Base-by-base conservation (phyloP, 2,113 vertebrate species). In the Sinocyclocheilus maitianheensis region DNA sequence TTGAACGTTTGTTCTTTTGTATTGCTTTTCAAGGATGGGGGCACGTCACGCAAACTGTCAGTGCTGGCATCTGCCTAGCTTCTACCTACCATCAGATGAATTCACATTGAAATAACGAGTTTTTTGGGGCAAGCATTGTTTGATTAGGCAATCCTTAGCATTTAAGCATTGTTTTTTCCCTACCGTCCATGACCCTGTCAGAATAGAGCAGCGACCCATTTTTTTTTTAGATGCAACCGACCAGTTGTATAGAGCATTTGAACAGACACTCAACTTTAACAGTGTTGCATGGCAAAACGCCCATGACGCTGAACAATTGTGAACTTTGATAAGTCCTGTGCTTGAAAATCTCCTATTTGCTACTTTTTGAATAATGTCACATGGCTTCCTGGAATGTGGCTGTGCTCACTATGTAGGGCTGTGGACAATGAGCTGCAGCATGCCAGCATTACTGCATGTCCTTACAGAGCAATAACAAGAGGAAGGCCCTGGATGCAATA, bases 361-460 rank as follows among this genome's bases (percentile, higher is more conserved):
- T 82, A 82, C 80, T 77, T 40, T 86, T 34, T 82, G 85, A 60
- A 86, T 51, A 75, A 24, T 60, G 69, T 86, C 85, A 86, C 85
- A 86, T 86, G 85, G 58, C 79, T 34, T 58, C 46, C 69, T 51
- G 85, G 85, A 76, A 86, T 82, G 85, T 37, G 71, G 69, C 24
- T 84, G 69, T 30, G 80, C 67, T 63, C n/a, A n/a, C n/a, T n/a
- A 40, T 71, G 46, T 2, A 53, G 24, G 34, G 46, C 55, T 30
- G 65, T 11, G 22, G 71, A 62, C 69, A 55, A 74, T 40, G 48
- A 53, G 40, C 9, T 48, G 30, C 81, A 10, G 67, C 26, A 26
- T 62, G 82, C 82, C 55, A 75, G 69, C 22, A 74, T 84, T 74
- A 84, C 48, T 74, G 71, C 69, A 84, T 74, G 82, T 34, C 58